Evolutionary conservation across 2,888 invertebrate species (phyloP).

Genomic region (Acleris cristana): DNA sequence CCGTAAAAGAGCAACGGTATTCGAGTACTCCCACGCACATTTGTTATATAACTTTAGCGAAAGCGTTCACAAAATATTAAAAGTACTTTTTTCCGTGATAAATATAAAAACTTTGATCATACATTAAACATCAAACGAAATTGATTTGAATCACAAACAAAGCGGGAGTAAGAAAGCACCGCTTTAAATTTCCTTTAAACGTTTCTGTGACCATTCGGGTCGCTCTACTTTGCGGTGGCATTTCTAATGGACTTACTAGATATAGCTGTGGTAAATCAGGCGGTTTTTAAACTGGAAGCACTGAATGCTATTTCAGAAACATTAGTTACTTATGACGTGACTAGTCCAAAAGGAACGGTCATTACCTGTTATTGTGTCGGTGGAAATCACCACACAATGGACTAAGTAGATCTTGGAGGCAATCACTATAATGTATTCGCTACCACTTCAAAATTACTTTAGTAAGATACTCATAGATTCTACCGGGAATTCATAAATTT

Average conservation of each 20-base stretch:
- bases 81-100: constrained; percentile 18
- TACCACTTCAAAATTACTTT: neutral
- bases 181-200: constrained; percentile 1
- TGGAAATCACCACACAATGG: constrained; percentile 17
- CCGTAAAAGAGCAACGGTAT: neutral
- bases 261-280: too few species aligned
- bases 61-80: constrained; percentile 18
- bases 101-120: constrained; percentile 27
- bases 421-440: neutral
- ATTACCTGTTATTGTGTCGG: constrained; percentile 7
- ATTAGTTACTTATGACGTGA: constrained; percentile 19
- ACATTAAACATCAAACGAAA: constrained; percentile 5
- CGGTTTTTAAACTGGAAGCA: constrained; percentile 6
- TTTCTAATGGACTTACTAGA: constrained; percentile 6
- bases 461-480: neutral
- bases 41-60: constrained; percentile 25
- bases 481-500: neutral
- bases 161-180: neutral
- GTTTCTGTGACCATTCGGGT: neutral
- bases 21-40: constrained; percentile 1
- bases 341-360: constrained; percentile 3
- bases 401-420: constrained; percentile 11
- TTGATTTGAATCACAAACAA: neutral
- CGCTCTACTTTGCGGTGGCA: constrained; percentile 12
- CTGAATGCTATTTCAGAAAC: constrained; percentile 8